Evolutionary conservation across 2,888 invertebrate genomes (phyloP).

Genomic region (Amiota mariae): DNA sequence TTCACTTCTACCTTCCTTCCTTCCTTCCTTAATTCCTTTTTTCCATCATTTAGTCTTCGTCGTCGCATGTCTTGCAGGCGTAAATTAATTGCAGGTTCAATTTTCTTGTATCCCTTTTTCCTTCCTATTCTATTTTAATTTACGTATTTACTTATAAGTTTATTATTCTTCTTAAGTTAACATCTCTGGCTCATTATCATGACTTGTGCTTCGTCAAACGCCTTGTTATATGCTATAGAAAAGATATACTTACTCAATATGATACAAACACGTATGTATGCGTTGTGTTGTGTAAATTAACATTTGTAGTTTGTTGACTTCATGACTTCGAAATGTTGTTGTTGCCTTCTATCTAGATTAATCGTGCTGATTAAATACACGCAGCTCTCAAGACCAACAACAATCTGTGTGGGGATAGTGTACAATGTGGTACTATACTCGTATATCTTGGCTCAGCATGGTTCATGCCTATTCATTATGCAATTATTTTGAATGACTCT

Average conservation of each 20-base stretch:
- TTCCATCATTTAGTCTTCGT: background rate
- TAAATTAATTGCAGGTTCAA: slow-evolving; percentile 60
- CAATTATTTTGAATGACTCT: slow-evolving; percentile 71
- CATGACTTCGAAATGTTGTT: background rate
- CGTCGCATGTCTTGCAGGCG: slow-evolving; percentile 63
- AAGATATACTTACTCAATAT: no score
- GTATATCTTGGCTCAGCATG: slow-evolving; percentile 2
- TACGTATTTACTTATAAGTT: no score
- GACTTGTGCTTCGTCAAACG: background rate
- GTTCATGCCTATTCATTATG: slow-evolving; percentile 59
- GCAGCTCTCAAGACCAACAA: slow-evolving; percentile 35
- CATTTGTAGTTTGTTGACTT: slow-evolving; percentile 46
- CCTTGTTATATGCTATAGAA: background rate
- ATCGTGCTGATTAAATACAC: slow-evolving; percentile 64
- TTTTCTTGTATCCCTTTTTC: no score
- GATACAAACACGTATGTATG: background rate
- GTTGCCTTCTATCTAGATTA: slow-evolving; percentile 51
- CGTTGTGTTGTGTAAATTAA: slow-evolving; percentile 59
- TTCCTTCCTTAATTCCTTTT: background rate
- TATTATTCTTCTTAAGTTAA: slow-evolving; percentile 29
- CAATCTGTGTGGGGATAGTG: background rate
- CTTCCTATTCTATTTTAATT: no score
- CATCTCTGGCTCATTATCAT: slow-evolving; percentile 18
- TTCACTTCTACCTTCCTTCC: no score
- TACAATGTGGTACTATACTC: background rate